Evolutionary conservation across 2,797 vertebrate species (phyloP).

Genomic region (Pseudochirops corinnae): DNA sequence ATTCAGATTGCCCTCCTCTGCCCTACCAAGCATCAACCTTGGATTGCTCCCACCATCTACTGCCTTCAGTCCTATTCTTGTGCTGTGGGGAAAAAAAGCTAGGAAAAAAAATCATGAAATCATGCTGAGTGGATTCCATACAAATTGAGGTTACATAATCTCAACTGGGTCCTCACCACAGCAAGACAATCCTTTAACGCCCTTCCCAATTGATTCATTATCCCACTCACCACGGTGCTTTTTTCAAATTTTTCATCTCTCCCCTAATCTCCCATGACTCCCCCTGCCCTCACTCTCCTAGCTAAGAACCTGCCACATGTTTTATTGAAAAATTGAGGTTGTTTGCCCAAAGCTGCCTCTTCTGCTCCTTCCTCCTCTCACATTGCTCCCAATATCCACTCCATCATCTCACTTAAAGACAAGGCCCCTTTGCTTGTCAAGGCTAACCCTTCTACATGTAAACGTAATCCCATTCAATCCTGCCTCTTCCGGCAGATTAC

Average conservation of each 20-base stretch:
- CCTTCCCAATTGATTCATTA: not conserved
- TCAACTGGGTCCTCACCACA: not conserved
- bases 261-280: not conserved
- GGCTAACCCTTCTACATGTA: not conserved
- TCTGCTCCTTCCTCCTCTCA: not conserved
- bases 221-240: not conserved
- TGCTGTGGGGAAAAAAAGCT: not conserved
- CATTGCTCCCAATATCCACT: not conserved
- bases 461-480: not conserved
- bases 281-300: not conserved
- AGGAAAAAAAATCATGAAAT: not conserved
- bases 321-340: not conserved
- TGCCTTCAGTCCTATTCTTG: not conserved
- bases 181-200: not conserved
- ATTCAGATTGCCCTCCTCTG: not conserved
- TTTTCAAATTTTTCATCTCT: not conserved
- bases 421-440: not conserved
- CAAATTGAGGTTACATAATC: not conserved
- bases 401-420: not conserved
- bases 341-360: not conserved
- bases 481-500: constrained; percentile 10
- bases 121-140: not conserved
- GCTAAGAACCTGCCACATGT: not conserved
- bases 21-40: not conserved
- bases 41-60: not conserved